Evolutionary conservation across 2,797 vertebrate species (phyloP).

Genomic region (Phaenicophaeus curvirostris): DNA sequence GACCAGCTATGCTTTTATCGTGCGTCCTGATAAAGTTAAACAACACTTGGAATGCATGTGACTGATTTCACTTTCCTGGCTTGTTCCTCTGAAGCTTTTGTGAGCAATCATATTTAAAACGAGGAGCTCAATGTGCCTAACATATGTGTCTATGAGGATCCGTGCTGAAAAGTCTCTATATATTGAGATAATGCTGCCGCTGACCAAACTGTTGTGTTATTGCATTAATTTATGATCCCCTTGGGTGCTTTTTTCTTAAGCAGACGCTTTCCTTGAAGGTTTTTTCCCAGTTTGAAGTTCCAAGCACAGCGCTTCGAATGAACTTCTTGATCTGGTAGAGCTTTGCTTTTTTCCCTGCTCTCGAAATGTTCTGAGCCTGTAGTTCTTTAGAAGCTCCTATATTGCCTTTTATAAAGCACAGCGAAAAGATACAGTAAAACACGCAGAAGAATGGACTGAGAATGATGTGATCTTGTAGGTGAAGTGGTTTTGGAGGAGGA

Average conservation of each 20-base stretch:
- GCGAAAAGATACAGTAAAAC: background rate
- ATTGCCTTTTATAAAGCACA: accelerated
- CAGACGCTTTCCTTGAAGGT: background rate
- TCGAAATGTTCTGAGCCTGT: background rate
- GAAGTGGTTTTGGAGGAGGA: background rate
- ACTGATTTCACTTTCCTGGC: background rate
- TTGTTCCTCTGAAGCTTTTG: background rate
- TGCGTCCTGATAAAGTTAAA: background rate
- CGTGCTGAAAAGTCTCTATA: background rate
- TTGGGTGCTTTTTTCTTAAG: background rate
- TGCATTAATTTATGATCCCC: background rate
- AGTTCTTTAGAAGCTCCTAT: background rate
- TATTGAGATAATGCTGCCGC: background rate
- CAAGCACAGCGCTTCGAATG: background rate
- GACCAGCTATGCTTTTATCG: background rate
- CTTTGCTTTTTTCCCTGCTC: background rate
- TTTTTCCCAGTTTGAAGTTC: background rate
- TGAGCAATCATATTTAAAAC: background rate
- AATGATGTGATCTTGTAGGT: background rate
- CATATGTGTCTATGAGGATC: background rate
- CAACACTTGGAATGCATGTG: background rate
- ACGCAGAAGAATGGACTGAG: background rate
- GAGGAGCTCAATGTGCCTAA: background rate
- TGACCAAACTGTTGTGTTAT: background rate
- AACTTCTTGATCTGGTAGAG: background rate